Percentiles rank a stretch among this genome's conserved stretches.
Evolutionary conservation across 2,113 vertebrate species (phyloP).

Genomic region (Prinia subflava): DNA sequence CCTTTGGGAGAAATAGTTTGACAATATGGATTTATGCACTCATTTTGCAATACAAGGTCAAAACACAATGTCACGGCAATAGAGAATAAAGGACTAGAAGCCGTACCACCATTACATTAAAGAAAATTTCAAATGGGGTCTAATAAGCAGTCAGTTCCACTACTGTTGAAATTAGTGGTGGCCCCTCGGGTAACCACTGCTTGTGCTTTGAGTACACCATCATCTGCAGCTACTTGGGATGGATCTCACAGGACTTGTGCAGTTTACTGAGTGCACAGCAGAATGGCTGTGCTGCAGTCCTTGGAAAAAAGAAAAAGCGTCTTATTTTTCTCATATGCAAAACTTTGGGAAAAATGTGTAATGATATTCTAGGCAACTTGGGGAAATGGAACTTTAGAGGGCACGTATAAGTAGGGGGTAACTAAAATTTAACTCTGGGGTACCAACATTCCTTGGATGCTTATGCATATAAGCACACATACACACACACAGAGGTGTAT

Average conservation of each 20-base stretch:
- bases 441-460: not conserved
- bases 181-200: not conserved
- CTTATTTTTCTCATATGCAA: not conserved
- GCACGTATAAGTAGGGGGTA: not conserved
- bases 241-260: not conserved
- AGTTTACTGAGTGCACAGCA: not conserved
- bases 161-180: not conserved
- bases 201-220: not conserved
- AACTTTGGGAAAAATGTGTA: not conserved
- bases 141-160: not conserved
- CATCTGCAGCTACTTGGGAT: not conserved
- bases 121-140: not conserved
- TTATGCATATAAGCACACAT: not conserved
- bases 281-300: not conserved
- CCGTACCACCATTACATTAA: not conserved
- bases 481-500: accelerated
- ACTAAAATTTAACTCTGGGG: not conserved
- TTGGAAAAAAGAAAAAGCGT: not conserved
- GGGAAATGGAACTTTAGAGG: not conserved
- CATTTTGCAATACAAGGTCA: not conserved
- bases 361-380: not conserved
- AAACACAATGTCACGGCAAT: not conserved
- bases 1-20: not conserved
- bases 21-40: not conserved
- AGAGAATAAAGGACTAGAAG: not conserved